A percentile compares a stretch with the other conserved stretches of the same genome.
Conservation (phyloP, 2,888 invertebrate species). For the Piscicola geometra region DNA sequence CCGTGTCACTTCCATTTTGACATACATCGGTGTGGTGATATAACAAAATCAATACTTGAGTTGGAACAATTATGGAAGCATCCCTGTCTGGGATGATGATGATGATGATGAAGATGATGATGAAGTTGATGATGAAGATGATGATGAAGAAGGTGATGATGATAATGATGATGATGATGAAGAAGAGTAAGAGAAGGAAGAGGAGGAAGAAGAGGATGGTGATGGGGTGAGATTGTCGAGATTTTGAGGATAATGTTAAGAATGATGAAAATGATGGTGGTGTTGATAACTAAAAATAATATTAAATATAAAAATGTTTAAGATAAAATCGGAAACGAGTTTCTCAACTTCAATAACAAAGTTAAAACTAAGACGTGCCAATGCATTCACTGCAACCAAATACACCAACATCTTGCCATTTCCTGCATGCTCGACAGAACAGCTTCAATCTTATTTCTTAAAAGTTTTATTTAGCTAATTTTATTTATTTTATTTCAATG, state of each 20-base stretch:
- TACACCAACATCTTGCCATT: not conserved
- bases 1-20: constrained; percentile 7
- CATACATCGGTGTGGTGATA: constrained; percentile 5
- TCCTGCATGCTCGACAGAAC: too few species aligned
- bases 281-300: too few species aligned
- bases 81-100: constrained; percentile 27
- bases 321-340: too few species aligned
- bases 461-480: too few species aligned
- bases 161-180: constrained; percentile 17
- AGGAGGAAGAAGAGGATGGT: not conserved
- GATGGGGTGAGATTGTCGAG: too few species aligned
- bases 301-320: too few species aligned
- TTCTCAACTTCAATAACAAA: too few species aligned
- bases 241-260: too few species aligned
- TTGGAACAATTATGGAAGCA: too few species aligned
- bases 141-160: constrained; percentile 23
- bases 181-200: not conserved
- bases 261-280: too few species aligned
- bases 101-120: constrained; percentile 23
- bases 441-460: too few species aligned
- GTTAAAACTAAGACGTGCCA: not conserved
- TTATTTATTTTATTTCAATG: too few species aligned
- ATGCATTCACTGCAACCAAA: not conserved
- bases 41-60: not conserved
- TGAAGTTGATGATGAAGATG: constrained; percentile 21